Conservation (phyloP, 2,113 vertebrate genomes). For the Vulpes lagopus region DNA sequence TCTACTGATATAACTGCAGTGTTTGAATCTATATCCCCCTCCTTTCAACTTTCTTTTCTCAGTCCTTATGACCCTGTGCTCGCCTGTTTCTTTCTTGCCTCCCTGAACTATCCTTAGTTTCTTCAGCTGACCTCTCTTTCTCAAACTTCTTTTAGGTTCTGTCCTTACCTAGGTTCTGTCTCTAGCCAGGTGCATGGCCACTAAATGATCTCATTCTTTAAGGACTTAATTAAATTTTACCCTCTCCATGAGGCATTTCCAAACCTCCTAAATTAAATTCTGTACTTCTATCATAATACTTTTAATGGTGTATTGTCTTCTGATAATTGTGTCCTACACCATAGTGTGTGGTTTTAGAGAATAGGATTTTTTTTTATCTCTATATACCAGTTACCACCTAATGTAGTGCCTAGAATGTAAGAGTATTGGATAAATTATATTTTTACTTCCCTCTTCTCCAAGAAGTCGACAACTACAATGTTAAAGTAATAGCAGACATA, state of each 20-base stretch:
- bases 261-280: background rate
- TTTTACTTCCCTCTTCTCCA: slow-evolving; percentile 5
- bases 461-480: background rate
- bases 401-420: background rate
- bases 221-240: background rate
- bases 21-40: background rate
- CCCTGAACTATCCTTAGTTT: background rate
- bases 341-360: background rate
- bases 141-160: background rate
- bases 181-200: background rate
- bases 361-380: background rate
- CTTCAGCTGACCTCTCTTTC: background rate
- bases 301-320: background rate
- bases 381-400: background rate
- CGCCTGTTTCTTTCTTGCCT: background rate
- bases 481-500: background rate
- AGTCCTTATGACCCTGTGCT: background rate
- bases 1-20: background rate
- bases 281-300: background rate
- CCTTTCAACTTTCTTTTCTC: background rate
- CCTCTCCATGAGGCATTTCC: background rate
- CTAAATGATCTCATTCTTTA: background rate
- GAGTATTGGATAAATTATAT: background rate
- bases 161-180: background rate
- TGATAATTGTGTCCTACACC: background rate